These are phyloP conservation scores for Eubucco bourcierii DNA, from an alignment of 2,113 vertebrate genomes.

Conservation along the genomic window DNA sequence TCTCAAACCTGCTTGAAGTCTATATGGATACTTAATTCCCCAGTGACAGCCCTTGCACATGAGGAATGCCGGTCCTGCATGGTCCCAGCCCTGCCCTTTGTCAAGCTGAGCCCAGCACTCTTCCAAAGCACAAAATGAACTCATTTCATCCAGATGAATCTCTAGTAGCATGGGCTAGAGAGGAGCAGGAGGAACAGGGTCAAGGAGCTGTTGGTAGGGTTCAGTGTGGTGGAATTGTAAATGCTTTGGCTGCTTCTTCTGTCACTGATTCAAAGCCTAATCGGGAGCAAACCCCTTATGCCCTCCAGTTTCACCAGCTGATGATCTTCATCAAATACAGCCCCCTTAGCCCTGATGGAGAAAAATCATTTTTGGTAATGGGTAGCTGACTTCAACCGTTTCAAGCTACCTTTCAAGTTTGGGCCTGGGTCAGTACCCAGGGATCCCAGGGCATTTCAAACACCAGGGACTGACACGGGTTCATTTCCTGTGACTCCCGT, in stretches of 20 bases:
- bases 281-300: background rate
- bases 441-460: background rate
- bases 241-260: background rate
- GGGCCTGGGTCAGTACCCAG: background rate
- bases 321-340: background rate
- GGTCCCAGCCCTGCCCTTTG: background rate
- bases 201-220: background rate
- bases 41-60: background rate
- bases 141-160: background rate
- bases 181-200: rapidly evolving
- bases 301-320: background rate
- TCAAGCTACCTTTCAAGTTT: background rate
- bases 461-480: slow-evolving; percentile 49
- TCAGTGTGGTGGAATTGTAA: background rate
- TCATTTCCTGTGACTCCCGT: slow-evolving; percentile 54
- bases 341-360: background rate
- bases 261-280: background rate
- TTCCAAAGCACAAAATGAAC: background rate
- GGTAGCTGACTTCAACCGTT: background rate
- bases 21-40: rapidly evolving
- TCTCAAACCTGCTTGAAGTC: background rate
- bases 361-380: background rate
- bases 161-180: rapidly evolving
- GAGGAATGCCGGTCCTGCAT: background rate
- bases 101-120: background rate